Evolutionary conservation across 2,797 vertebrate species (phyloP), one percentile per base, ranked within the genome.

Genomic region (Gymnothorax reevesii): DNA sequence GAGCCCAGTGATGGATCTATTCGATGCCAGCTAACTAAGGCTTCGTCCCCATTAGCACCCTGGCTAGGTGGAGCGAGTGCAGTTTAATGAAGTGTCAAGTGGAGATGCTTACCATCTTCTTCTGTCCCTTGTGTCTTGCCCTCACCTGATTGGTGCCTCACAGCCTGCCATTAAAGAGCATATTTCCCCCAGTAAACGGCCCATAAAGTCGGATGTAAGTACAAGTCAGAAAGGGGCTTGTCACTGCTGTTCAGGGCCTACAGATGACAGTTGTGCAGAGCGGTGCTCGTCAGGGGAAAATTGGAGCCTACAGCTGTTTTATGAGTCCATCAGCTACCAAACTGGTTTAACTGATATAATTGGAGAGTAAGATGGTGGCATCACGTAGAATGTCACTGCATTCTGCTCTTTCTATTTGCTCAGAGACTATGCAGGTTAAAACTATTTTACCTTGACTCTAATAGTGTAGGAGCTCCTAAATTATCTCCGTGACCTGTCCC

Each of bases 1-100:
- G 94, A 94, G 94, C 95, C 92, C 92, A 42, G 95, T 97, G 97
- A 98, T 98, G 96, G 96, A 97, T 98, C 96, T 97, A 97, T 97
- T 96, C 97, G 96, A 95, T 93, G 96, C 96, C 95, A 94, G 96
- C 97, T 98, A 98, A 98, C 97, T 97, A 98, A 97, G 96, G 95
- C 96, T 97, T 96, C 96, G 95, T 96, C 97, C 97, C 95, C 96
- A 96, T 97, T 97, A 96, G 95, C 89, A 93, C 90, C 92, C 49
- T 95, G 95, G 96, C 95, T 95, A 97, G 96, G 97, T 96, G 92
- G 94, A 94, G 96, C 97, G 96, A 97, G 93, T 94, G 94, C 95
- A 96, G 96, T 97, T 97, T 98, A 99, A 99, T 99, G 98, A 98
- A 97, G 97, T 97, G 96, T 96, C 97, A 97, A 95, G 97, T 92